Evolutionary conservation across 2,888 invertebrate species (phyloP), one percentile per base, ranked within the genome.

Genomic region (Dioctria linearis): DNA sequence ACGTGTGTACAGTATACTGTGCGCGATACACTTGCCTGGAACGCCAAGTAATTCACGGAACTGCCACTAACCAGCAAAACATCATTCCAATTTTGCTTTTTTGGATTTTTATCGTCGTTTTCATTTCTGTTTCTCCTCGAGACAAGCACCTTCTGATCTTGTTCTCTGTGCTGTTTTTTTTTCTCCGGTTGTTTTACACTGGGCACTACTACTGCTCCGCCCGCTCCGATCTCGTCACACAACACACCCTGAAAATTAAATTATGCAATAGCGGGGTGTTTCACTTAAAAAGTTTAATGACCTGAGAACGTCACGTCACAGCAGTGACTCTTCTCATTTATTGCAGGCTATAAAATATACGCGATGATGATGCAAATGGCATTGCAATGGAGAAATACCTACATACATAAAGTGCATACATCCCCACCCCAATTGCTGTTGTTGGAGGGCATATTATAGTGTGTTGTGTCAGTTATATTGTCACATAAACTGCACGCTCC

Each of bases 251-350:
- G 54, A 71, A 75, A 75, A 25, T 25, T 25, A 25, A 75, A 75
- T 75, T 75, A 75, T 75, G 75, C 75, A 75, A 75, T 75, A 40
- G 43, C 59, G 13, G n/a, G 57, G 61, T 75, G 75, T 75, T 61
- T 57, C 75, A 51, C 61, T 75, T 42, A 59, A 75, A 75, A 75
- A 75, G 75, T 75, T 75, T 75, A 75, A 75, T 61, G 75, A 75
- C 75, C 75, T 57, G 51, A 37, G 59, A 59, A 75, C 75, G 59
- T 61, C 57, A 75, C 61, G 59, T 8, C 39, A 51, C 51, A 9
- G 61, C 6, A 25, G 9, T 9, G 57, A 25, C 57, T 75, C 59
- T 51, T 43, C 42, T 43, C 75, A 61, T 61, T 40, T 40, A 65
- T 65, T 65, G 37, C n/a, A 25, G 25, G 25, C 25, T 11, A 51